phyloP scores from a whole-genome alignment of 2,113 vertebrate genomes.

The Puntigrus tetrazona region DNA sequence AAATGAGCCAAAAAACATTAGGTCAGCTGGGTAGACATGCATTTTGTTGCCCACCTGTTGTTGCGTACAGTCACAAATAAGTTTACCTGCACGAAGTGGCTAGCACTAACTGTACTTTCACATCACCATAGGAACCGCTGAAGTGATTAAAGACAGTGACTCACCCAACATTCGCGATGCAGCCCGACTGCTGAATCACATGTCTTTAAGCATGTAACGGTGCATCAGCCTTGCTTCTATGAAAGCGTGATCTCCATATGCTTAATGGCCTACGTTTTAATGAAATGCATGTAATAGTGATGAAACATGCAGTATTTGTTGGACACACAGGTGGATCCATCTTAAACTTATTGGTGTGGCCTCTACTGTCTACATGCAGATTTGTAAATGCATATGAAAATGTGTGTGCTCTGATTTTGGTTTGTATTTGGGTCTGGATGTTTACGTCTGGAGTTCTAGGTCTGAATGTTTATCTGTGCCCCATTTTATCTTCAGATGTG shows the following conservation, averaged over 20 bases:
- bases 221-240: background rate
- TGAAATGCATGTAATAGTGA: background rate
- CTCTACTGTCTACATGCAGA: background rate
- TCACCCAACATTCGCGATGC: background rate
- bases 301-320: background rate
- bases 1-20: background rate
- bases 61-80: conserved; percentile 9
- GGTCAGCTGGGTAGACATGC: background rate
- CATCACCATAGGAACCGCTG: conserved; percentile 11
- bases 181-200: background rate
- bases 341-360: background rate
- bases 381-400: background rate
- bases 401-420: background rate
- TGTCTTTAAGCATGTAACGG: background rate
- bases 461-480: conserved; percentile 7
- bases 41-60: background rate
- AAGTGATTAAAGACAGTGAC: conserved; percentile 21
- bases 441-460: background rate
- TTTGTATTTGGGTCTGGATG: background rate
- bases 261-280: background rate
- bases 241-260: background rate
- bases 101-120: background rate
- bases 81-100: conserved; percentile 1
- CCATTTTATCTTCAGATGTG: conserved; percentile 40
- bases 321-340: background rate